Evolutionary conservation across 1,140 invertebrate genomes (phyloP).

Genomic region (Drosophila fuyamai): DNA sequence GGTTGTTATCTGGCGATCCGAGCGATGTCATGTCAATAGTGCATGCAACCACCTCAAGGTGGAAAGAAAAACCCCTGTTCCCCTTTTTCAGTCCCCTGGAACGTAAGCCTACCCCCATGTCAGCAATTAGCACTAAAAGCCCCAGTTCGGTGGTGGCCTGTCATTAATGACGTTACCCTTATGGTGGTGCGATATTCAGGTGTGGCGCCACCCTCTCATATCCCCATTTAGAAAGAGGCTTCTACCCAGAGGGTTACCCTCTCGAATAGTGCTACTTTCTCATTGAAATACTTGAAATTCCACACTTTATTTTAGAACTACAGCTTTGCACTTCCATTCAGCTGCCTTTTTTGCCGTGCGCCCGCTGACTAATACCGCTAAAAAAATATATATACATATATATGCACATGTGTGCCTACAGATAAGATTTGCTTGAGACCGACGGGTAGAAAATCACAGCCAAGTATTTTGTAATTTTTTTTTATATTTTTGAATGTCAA

Average conservation of each 20-base stretch:
- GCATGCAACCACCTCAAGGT: constrained; percentile 52
- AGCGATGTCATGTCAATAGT: constrained; percentile 65
- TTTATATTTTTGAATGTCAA: constrained; percentile 69
- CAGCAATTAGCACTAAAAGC: constrained; percentile 66
- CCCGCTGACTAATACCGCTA: constrained; percentile 52
- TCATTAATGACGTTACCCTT: constrained; percentile 36
- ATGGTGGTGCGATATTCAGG: constrained; percentile 17
- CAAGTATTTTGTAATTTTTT: constrained; percentile 58
- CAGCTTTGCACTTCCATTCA: constrained; percentile 9
- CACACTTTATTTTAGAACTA: neutral
- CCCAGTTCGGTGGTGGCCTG: constrained; percentile 19
- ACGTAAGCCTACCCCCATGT: constrained; percentile 24
- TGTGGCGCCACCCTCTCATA: constrained; percentile 20
- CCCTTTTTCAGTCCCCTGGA: neutral
- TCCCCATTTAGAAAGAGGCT: neutral
- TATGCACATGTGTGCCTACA: constrained; percentile 17
- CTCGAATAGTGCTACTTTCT: constrained; percentile 8
- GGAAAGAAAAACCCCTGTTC: neutral
- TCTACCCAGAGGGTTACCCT: constrained; percentile 1
- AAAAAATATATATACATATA: constrained; percentile 10
- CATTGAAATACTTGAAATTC: constrained; percentile 1
- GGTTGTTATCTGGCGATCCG: constrained; percentile 69
- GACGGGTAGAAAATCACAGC: constrained; percentile 21
- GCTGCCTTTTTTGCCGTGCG: constrained; percentile 14
- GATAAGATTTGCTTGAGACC: constrained; percentile 62